These are phyloP conservation scores for Nesogale talazaci DNA, from an alignment of 2,113 vertebrate species.

Conservation along the genomic window DNA sequence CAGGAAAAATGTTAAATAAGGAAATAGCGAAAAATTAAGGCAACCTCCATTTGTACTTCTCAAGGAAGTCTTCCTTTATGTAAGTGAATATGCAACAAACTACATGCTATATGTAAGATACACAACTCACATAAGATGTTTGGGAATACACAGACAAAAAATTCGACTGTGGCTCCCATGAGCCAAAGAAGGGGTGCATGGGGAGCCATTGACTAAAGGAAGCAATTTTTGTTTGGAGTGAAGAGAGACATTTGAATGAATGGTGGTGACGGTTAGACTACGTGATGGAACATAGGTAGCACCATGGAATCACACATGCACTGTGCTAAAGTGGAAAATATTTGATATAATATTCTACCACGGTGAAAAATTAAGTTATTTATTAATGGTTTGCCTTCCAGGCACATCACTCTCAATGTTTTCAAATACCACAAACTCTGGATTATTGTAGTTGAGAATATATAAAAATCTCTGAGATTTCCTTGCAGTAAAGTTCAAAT, in stretches of 20 bases:
- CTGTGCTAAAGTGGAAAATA: not conserved
- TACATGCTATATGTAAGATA: not conserved
- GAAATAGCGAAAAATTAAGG: not conserved
- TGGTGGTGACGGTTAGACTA: not conserved
- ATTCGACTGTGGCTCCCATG: not conserved
- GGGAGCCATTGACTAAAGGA: not conserved
- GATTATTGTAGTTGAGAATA: constrained; percentile 65
- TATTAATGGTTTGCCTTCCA: not conserved
- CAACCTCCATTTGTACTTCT: constrained; percentile 30
- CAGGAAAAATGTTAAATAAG: not conserved
- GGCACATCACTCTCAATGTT: constrained; percentile 25
- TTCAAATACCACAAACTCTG: constrained; percentile 58
- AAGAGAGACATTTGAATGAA: not conserved
- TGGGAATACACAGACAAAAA: not conserved
- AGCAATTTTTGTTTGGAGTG: not conserved
- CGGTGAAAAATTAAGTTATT: not conserved
- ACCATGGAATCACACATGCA: not conserved
- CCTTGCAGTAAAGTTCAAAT: constrained; percentile 73
- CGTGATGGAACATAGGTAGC: not conserved
- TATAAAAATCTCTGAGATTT: constrained; percentile 67
- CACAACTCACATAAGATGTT: too few species aligned
- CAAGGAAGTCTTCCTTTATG: constrained; percentile 33
- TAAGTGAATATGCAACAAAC: constrained; percentile 59
- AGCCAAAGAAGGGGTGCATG: not conserved
- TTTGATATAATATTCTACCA: not conserved